phyloP scores from a whole-genome alignment of 2,888 invertebrate genomes.

The Capitulum mitella region DNA sequence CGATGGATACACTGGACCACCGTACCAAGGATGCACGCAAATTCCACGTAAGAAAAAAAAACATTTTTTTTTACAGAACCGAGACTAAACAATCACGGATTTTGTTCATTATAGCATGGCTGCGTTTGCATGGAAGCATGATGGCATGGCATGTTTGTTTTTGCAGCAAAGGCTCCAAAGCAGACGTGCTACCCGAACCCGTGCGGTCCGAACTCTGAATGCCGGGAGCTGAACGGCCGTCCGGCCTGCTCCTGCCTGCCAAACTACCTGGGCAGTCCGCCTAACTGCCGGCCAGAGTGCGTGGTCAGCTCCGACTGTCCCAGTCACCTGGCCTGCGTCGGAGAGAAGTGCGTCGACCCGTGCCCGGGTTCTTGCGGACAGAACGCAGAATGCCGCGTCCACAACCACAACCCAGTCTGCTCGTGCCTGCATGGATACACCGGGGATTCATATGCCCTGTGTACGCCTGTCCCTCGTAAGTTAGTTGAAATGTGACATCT shows the following conservation, averaged over 20 bases:
- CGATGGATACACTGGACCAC: conserved; percentile 44
- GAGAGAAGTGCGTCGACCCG: conserved; percentile 51
- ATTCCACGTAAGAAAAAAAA: neutral
- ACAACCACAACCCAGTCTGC: conserved; percentile 38
- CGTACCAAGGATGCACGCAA: conserved; percentile 60
- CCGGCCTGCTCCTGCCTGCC: conserved; percentile 64
- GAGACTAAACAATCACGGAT: neutral
- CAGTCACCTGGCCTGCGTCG: conserved; percentile 61
- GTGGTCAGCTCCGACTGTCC: conserved; percentile 62
- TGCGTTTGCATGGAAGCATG: neutral
- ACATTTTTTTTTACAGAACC: neutral
- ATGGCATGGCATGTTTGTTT: neutral
- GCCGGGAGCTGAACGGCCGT: conserved; percentile 43
- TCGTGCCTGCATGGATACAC: conserved; percentile 38
- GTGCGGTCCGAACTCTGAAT: conserved; percentile 70
- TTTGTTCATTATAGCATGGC: neutral
- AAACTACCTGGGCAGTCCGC: conserved; percentile 64
- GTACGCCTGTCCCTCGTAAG: conserved; percentile 34
- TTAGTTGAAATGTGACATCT: too few relatives aligned
- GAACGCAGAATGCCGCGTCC: conserved; percentile 29
- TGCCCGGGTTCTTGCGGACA: conserved; percentile 33
- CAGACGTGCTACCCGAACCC: conserved; percentile 52
- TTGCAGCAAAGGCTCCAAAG: neutral
- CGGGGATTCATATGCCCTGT: conserved; percentile 39
- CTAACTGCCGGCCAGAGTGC: conserved; percentile 65